Evolutionary conservation across 2,797 vertebrate genomes (phyloP).

Genomic region (Alfaro cultratus): DNA sequence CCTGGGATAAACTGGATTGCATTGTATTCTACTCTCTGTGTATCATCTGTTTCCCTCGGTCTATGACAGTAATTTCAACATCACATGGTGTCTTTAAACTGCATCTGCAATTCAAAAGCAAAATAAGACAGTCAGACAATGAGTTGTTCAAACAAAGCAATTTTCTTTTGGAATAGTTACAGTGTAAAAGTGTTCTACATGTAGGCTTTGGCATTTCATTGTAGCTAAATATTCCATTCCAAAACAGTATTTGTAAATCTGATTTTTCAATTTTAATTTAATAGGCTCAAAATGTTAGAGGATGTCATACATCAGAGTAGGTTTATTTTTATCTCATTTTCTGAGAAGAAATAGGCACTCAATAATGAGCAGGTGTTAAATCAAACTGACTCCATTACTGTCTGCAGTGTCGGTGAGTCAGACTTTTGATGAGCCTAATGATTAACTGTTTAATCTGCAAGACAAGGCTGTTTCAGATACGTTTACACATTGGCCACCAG

Average conservation of each 20-base stretch:
- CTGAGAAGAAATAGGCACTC: constrained; percentile 17
- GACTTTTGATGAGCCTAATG: background rate
- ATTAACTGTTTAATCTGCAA: background rate
- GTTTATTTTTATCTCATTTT: constrained; percentile 20
- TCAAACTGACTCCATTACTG: background rate
- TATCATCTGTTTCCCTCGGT: constrained; percentile 1
- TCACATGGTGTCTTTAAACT: constrained; percentile 1
- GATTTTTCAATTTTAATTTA: constrained; percentile 50
- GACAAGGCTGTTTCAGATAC: background rate
- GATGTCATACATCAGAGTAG: constrained; percentile 7
- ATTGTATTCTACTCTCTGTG: background rate
- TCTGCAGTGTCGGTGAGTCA: background rate
- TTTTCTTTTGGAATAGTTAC: constrained; percentile 9
- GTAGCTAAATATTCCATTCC: constrained; percentile 27
- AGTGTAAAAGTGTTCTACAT: constrained; percentile 15
- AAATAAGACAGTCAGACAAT: background rate
- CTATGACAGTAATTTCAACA: background rate
- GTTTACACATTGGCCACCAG: background rate
- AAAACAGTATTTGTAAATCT: constrained; percentile 48
- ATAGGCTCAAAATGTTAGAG: constrained; percentile 19
- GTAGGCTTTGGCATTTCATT: constrained; percentile 31
- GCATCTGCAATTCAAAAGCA: background rate
- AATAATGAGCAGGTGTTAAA: constrained; percentile 5
- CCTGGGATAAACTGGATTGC: constrained; percentile 16
- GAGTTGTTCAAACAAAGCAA: background rate